Base-by-base conservation (phyloP, 2,113 vertebrate species). In the Pollimyrus isidori region DNA sequence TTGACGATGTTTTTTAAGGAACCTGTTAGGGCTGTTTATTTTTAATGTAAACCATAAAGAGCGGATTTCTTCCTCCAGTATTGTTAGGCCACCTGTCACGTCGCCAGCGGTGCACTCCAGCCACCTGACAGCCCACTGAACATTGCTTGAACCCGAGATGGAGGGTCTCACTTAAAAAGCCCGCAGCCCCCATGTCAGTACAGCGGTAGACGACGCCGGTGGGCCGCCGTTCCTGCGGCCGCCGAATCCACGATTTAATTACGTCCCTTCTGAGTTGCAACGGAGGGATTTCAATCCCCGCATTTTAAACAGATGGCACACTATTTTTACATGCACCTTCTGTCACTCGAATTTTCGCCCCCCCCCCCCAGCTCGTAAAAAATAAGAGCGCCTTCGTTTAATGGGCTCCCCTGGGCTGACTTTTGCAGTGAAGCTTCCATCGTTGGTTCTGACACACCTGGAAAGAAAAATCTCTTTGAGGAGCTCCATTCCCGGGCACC, bases 281-380 rank as follows among this genome's bases (percentile, higher is more conserved):
- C 53, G 87, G 91, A 88, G 89, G 73, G 87, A 87, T 91, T 91
- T 92, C 89, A 88, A 87, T 89, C 88, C 91, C 91, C 87, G 88
- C 84, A 89, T 89, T 89, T 92, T 92, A 92, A 93, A 93, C 92
- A 93, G 92, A 93, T 93, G 92, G 92, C 90, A 82, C 90, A 90
- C 92, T 92, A 93, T 93, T 93, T 93, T 93, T 93, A 92, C 92
- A 91, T 89, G 89, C 90, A 91, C 92, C 91, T 92, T 91, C 92
- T 92, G 91, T 93, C 91, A 88, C 82, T 88, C 89, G 91, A 65
- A 87, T 89, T 88, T 53, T 53, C 35, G 42, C 21, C 50, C 13
- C 56, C 56, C 19, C 50, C 88, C 7, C 1, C 35, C 52, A 85
- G 53, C 42, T 45, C n/a, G 15, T 53, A 62, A 89, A 85, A 89